Conservation (phyloP, 2,888 invertebrate species). For the Pandemis cinnamomeana region DNA sequence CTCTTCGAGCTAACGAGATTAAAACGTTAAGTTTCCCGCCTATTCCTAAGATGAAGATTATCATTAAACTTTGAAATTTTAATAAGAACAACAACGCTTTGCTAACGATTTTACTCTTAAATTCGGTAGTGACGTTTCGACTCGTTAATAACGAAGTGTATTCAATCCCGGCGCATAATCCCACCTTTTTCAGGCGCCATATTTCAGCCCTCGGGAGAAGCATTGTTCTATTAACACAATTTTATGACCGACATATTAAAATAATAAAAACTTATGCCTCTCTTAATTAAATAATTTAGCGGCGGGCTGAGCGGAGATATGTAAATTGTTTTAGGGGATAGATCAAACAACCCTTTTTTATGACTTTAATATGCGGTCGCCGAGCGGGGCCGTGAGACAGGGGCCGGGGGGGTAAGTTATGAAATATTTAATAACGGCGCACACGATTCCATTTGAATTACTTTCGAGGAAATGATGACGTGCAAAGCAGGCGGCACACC, state of each 20-base stretch:
- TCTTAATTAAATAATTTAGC: constrained; percentile 86
- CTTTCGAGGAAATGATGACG: constrained; percentile 84
- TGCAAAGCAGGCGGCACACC: constrained; percentile 70
- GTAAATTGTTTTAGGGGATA: constrained; percentile 86
- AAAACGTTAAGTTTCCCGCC: constrained; percentile 41
- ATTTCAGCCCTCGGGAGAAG: constrained; percentile 70
- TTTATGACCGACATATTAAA: constrained; percentile 84
- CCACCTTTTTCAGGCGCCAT: constrained; percentile 65
- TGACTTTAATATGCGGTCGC: constrained; percentile 85
- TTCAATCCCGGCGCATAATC: constrained; percentile 70
- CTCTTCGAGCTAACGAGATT: constrained; percentile 47
- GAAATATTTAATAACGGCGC: constrained; percentile 85
- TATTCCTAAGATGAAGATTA: constrained; percentile 35
- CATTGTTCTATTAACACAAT: constrained; percentile 83
- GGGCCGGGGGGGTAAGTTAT: constrained; percentile 73
- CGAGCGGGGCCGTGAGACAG: constrained; percentile 63
- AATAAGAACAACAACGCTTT: constrained; percentile 28
- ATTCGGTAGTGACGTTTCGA: constrained; percentile 36
- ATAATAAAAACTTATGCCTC: constrained; percentile 86
- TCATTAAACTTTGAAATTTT: constrained; percentile 41
- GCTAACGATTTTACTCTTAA: constrained; percentile 26
- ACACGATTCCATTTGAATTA: constrained; percentile 85
- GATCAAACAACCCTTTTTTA: constrained; percentile 86
- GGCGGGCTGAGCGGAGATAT: constrained; percentile 83
- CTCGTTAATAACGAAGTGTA: constrained; percentile 52